Percentiles rank a stretch among this genome's conserved stretches.
Conservation (phyloP, 2,888 invertebrate species). For the Criorhina ranunculi region DNA sequence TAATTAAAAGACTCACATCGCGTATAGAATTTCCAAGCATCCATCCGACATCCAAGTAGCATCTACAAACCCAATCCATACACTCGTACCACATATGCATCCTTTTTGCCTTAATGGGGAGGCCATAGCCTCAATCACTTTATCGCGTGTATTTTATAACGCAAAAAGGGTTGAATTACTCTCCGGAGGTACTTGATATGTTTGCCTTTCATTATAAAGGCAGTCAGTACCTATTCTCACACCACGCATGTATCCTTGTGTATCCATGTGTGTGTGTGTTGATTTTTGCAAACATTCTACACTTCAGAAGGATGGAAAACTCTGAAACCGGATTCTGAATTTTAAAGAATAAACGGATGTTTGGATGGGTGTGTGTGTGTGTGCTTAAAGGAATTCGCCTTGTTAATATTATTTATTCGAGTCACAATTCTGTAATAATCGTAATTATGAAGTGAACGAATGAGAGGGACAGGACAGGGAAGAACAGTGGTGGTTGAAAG, state of each 20-base stretch:
- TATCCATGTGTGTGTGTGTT: slow-evolving; percentile 20
- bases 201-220: slow-evolving; percentile 71
- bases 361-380: slow-evolving; percentile 12
- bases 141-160: slow-evolving; percentile 64
- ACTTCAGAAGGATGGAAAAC: slow-evolving; percentile 10
- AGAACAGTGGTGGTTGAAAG: slow-evolving; percentile 39
- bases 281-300: slow-evolving; percentile 32
- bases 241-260: background rate
- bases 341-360: slow-evolving; percentile 51
- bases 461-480: background rate
- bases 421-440: slow-evolving; percentile 61
- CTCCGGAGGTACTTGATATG: slow-evolving; percentile 70
- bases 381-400: slow-evolving; percentile 39
- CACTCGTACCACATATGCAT: background rate
- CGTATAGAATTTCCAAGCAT: slow-evolving; percentile 44
- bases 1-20: slow-evolving; percentile 58
- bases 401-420: slow-evolving; percentile 64
- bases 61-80: background rate
- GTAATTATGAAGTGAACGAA: slow-evolving; percentile 49
- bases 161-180: slow-evolving; percentile 74
- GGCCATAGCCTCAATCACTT: slow-evolving; percentile 64
- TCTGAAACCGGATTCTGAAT: slow-evolving; percentile 46
- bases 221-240: slow-evolving; percentile 47
- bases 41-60: background rate
- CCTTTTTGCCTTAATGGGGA: slow-evolving; percentile 14